Conservation (phyloP, 2,113 vertebrate species). For the Chinchilla lanigera region DNA sequence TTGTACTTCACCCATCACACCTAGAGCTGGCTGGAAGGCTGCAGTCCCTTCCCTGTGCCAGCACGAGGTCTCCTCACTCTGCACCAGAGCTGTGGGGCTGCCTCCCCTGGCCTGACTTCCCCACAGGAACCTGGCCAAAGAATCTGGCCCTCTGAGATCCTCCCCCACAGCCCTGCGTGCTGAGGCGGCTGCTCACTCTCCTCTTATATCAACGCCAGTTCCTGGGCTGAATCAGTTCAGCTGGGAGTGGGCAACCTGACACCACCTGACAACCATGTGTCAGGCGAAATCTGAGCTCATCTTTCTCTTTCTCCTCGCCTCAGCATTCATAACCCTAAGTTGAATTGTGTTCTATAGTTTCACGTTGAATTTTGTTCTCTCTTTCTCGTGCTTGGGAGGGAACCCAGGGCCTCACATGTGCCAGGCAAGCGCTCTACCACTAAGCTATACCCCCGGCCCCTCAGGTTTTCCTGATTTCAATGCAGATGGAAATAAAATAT, state of each 20-base stretch:
- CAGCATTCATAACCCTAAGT: neutral
- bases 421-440: too few relatives aligned
- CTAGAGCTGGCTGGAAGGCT: neutral
- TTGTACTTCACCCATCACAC: neutral
- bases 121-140: neutral
- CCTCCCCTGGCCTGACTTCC: neutral
- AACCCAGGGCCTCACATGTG: too few relatives aligned
- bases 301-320: neutral
- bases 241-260: accelerated
- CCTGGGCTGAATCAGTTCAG: neutral
- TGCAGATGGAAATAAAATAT: neutral
- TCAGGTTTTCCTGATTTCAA: slow-evolving; percentile 30
- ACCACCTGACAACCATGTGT: neutral
- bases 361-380: neutral
- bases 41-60: neutral
- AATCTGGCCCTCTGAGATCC: too few relatives aligned
- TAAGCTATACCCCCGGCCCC: neutral
- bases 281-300: neutral
- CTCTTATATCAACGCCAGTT: neutral
- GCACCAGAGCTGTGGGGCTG: neutral
- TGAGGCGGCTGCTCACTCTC: neutral
- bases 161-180: neutral
- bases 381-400: neutral
- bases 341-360: neutral
- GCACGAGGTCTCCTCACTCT: neutral